phyloP scores from a whole-genome alignment of 2,888 invertebrate species.

The Loripinus fragilis region DNA sequence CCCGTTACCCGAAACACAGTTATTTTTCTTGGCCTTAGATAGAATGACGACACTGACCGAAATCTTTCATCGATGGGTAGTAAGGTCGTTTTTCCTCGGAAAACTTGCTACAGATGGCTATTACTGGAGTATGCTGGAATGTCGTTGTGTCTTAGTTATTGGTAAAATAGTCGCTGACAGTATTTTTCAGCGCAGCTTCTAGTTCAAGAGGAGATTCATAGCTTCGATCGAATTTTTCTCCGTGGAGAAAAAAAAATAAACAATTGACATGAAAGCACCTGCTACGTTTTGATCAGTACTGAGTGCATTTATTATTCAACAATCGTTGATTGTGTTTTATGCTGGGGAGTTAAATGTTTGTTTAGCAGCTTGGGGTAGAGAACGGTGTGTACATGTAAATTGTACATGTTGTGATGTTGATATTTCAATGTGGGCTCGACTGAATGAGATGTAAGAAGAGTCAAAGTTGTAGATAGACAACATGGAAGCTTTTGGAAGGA shows the following conservation, averaged over 20 bases:
- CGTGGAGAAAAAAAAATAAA: not conserved
- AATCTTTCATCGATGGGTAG: too few species aligned
- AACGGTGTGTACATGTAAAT: not conserved
- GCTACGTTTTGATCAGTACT: not conserved
- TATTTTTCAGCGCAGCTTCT: constrained; percentile 2
- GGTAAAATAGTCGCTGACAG: not conserved
- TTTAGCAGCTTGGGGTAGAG: not conserved
- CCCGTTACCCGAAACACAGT: too few species aligned
- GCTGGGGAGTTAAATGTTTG: not conserved
- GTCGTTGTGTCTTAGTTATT: not conserved
- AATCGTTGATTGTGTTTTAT: not conserved
- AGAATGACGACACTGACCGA: too few species aligned
- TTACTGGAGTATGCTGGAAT: not conserved
- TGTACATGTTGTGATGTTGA: constrained; percentile 13
- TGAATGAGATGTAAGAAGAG: not conserved
- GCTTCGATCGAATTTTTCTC: constrained; percentile 5
- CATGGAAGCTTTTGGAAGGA: constrained; percentile 11
- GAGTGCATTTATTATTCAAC: constrained; percentile 2
- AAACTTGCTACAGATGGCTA: too few species aligned
- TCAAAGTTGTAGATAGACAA: not conserved
- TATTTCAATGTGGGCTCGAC: not conserved
- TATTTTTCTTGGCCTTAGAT: too few species aligned
- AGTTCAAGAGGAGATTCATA: not conserved
- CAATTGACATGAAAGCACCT: not conserved
- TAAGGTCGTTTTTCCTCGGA: too few species aligned